Percentiles rank a stretch among this genome's conserved stretches.
phyloP scores from a whole-genome alignment of 2,888 invertebrate genomes.

The Tetranychus piercei region DNA sequence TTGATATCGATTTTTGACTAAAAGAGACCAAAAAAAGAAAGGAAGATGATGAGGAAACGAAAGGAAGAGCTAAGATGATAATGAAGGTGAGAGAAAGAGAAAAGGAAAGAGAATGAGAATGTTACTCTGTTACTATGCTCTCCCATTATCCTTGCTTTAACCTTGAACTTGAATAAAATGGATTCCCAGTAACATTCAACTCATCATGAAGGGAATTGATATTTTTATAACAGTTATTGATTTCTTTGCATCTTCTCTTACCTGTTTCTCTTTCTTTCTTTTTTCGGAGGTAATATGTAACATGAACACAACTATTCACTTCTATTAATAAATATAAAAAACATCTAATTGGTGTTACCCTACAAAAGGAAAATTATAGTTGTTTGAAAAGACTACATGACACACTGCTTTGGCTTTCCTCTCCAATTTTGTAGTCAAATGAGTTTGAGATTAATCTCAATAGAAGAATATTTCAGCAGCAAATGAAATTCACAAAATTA shows the following conservation, averaged over 20 bases:
- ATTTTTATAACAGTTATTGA: neutral
- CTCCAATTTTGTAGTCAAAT: too few species aligned
- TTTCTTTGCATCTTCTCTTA: neutral
- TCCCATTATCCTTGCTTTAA: neutral
- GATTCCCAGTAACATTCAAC: neutral
- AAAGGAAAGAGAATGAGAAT: neutral
- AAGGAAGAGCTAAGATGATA: neutral
- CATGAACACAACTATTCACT: too few species aligned
- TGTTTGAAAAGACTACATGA: too few species aligned
- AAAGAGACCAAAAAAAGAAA: neutral
- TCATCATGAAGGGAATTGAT: neutral
- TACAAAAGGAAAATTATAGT: too few species aligned
- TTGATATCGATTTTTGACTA: constrained; percentile 1
- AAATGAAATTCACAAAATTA: too few species aligned
- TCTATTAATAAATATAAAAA: too few species aligned
- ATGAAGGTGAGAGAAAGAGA: neutral
- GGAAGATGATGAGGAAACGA: neutral
- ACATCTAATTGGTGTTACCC: too few species aligned
- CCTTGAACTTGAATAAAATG: neutral
- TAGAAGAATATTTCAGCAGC: too few species aligned
- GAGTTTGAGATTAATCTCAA: too few species aligned
- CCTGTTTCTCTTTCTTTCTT: neutral
- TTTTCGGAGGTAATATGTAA: neutral
- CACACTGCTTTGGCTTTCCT: too few species aligned
- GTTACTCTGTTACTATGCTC: neutral